Percentiles rank a stretch among this genome's conserved stretches.
phyloP scores from a whole-genome alignment of 2,113 vertebrate genomes.

The Albula goreensis region DNA sequence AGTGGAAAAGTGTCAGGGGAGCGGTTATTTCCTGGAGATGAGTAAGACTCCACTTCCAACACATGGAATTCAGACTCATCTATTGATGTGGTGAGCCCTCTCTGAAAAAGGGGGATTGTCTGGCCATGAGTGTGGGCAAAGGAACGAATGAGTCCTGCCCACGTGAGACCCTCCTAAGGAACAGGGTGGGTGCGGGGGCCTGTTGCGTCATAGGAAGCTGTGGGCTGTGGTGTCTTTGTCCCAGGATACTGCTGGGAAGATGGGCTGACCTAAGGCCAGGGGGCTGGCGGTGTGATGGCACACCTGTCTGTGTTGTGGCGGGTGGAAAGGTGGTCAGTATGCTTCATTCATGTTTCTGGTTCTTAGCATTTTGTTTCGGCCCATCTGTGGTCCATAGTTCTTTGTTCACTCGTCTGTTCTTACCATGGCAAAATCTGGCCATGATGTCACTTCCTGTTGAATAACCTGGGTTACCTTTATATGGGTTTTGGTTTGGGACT shows the following conservation, averaged over 20 bases:
- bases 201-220: conserved; percentile 13
- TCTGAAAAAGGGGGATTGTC: neutral
- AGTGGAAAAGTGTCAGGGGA: neutral
- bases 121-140: neutral
- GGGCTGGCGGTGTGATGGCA: neutral
- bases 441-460: neutral
- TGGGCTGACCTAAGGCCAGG: neutral
- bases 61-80: conserved; percentile 20
- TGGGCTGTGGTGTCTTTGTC: neutral
- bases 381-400: neutral
- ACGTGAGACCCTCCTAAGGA: neutral
- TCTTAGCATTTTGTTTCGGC: neutral
- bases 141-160: conserved; percentile 17
- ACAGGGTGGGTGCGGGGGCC: no score
- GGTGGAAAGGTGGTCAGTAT: neutral
- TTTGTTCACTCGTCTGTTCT: neutral
- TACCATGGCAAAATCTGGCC: neutral
- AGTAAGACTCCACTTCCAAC: conserved; percentile 21
- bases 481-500: neutral
- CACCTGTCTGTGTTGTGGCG: neutral
- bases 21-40: conserved; percentile 3
- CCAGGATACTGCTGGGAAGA: neutral
- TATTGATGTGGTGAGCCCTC: conserved; percentile 31
- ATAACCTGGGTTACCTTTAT: neutral
- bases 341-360: neutral